Evolutionary conservation across 2,888 invertebrate genomes (phyloP), one percentile per base, ranked within the genome.

Genomic region (Troides aeacus): DNA sequence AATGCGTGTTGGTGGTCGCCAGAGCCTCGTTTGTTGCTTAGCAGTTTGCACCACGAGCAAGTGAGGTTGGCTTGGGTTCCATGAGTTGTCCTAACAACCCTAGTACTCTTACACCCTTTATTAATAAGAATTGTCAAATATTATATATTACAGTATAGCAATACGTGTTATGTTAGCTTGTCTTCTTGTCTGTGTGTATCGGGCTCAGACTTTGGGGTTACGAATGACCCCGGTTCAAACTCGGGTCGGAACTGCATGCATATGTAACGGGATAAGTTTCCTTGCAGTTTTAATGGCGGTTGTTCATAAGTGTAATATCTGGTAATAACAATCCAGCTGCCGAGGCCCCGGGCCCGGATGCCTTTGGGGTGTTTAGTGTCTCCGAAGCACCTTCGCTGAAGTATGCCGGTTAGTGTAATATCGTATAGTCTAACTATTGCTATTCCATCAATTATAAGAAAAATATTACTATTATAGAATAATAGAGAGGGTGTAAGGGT

Each of bases 231-330:
- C 74, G 75, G 78, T 77, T 77, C 77, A 78, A 81, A 81, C 78
- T 77, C 76, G 68, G 74, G 77, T 77, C 73, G 75, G 74, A 84
- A 83, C 81, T 82, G 84, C 86, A 87, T 90, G 89, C 87, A 88
- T 89, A 86, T 87, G 87, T 85, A 88, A 86, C 80, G 81, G 84
- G 80, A 75, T 80, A 88, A 87, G 86, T 86, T 84, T 82, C 78
- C 80, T 78, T 86, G 85, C 84, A 85, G 85, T 88, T 86, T 81
- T 88, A 88, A 90, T 86, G 82, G 84, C 79, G 77, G 84, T 89
- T 87, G 90, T 92, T 91, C 78, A 72, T 88, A 90, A 92, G 90
- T 91, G 88, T 90, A 87, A 88, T 90, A 90, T 90, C 84, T 84
- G 77, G 85, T 83, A 87, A 88, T 88, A 87, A 86, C 85, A 73